phyloP scores from a whole-genome alignment of 2,888 invertebrate genomes.

The Microdon myrmicae region DNA sequence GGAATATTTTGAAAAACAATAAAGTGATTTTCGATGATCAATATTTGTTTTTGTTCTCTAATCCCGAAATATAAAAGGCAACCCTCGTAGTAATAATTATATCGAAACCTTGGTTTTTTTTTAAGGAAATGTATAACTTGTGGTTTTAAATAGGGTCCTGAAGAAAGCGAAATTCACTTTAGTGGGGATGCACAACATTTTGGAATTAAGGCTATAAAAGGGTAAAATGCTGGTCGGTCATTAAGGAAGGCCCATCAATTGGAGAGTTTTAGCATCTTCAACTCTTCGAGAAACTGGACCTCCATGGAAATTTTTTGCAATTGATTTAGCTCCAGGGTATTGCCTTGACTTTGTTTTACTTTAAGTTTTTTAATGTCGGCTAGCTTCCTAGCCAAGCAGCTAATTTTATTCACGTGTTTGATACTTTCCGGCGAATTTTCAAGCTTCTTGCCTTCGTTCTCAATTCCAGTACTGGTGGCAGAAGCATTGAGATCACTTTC shows the following conservation, averaged over 20 bases:
- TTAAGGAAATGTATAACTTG: too few relatives aligned
- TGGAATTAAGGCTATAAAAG: too few relatives aligned
- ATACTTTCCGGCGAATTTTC: conserved; percentile 71
- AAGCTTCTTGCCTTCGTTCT: conserved; percentile 54
- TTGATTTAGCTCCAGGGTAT: conserved; percentile 88
- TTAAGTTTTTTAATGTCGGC: conserved; percentile 91
- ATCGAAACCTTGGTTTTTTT: too few relatives aligned
- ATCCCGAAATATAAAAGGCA: too few relatives aligned
- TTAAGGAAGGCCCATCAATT: conserved; percentile 40
- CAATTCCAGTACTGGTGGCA: conserved; percentile 45
- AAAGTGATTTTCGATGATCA: too few relatives aligned
- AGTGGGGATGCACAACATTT: too few relatives aligned
- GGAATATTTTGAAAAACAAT: too few relatives aligned
- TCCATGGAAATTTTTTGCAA: conserved; percentile 87
- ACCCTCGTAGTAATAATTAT: too few relatives aligned
- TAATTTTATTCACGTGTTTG: conserved; percentile 88
- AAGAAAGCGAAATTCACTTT: too few relatives aligned
- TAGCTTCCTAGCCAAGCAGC: conserved; percentile 86
- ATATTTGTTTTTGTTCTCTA: too few relatives aligned
- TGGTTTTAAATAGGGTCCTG: too few relatives aligned
- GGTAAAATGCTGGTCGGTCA: conserved; percentile 8
- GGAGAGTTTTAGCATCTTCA: conserved; percentile 72
- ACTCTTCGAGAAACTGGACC: conserved; percentile 77
- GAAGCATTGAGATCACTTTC: too few relatives aligned
- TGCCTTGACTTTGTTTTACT: conserved; percentile 81